Evolutionary conservation across 92 coral and sea anemone genomes (phyloP).

Genomic region (Epizoanthus scotinus): DNA sequence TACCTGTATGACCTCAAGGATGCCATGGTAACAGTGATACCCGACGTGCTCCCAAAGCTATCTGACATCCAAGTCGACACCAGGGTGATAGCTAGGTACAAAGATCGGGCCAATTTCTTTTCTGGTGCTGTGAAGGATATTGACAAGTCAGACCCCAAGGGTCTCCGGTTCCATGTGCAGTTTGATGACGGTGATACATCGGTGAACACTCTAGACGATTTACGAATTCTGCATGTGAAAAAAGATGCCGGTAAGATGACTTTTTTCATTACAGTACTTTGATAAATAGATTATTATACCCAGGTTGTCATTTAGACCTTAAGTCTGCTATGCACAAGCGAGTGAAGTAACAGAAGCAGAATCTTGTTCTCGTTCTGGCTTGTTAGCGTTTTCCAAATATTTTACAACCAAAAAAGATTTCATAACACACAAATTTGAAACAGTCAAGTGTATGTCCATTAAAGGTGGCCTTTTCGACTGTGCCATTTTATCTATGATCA

Average conservation of each 20-base stretch:
- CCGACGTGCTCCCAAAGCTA: constrained; percentile 66
- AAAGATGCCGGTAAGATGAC: constrained; percentile 7
- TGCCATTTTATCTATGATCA: no score
- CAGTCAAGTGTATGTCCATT: no score
- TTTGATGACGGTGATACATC: constrained; percentile 75
- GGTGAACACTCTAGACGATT: constrained; percentile 56
- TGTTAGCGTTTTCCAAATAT: no score
- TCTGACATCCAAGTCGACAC: constrained; percentile 66
- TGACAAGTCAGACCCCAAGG: constrained; percentile 53
- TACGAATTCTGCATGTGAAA: constrained; percentile 53
- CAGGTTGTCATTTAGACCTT: no score
- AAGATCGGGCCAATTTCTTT: constrained; percentile 45
- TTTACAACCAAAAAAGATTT: no score
- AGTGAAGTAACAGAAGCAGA: no score
- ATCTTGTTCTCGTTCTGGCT: no score
- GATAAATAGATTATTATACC: no score
- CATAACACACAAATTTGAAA: no score
- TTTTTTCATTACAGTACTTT: no score
- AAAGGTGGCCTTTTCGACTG: no score
- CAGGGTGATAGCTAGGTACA: constrained; percentile 74
- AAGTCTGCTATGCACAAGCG: no score
- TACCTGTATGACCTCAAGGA: constrained; percentile 79
- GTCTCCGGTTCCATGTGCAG: constrained; percentile 58
- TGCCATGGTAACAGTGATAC: constrained; percentile 66
- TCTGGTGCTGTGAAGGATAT: constrained; percentile 58